A percentile compares a stretch with the other conserved stretches of the same genome.
phyloP scores from a whole-genome alignment of 2,113 vertebrate genomes.

The Natator depressus region DNA sequence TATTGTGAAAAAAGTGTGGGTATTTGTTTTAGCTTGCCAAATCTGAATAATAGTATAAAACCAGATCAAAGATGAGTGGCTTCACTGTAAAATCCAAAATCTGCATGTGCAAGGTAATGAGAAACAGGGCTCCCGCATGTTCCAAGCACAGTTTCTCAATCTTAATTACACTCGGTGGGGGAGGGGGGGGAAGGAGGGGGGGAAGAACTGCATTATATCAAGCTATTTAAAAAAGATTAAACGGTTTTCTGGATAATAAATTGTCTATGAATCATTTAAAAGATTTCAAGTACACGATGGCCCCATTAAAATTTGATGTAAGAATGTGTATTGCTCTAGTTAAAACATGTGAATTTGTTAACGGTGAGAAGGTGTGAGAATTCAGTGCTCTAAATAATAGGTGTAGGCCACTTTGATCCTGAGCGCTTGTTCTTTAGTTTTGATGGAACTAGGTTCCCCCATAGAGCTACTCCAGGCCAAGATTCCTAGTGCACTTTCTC shows the following conservation, averaged over 20 bases:
- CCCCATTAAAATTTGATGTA: not conserved
- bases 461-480: slow-evolving; percentile 1
- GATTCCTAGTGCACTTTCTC: not conserved
- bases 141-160: slow-evolving; percentile 39
- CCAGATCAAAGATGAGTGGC: slow-evolving; percentile 44
- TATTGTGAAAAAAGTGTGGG: slow-evolving; percentile 12
- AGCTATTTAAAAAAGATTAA: slow-evolving; percentile 52
- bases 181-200: too few relatives aligned
- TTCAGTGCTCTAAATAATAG: not conserved
- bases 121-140: slow-evolving; percentile 49
- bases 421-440: not conserved
- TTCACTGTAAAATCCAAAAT: slow-evolving; percentile 52
- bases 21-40: slow-evolving; percentile 45
- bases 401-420: slow-evolving; percentile 23
- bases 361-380: slow-evolving; percentile 6
- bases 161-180: slow-evolving; percentile 25
- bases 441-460: slow-evolving; percentile 21
- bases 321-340: slow-evolving; percentile 22
- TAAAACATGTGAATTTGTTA: slow-evolving; percentile 39
- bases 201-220: not conserved
- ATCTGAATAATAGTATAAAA: slow-evolving; percentile 41
- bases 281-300: slow-evolving; percentile 31
- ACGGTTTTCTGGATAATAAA: slow-evolving; percentile 40
- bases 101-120: slow-evolving; percentile 32
- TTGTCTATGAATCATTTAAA: slow-evolving; percentile 42